Conservation (phyloP, 2,888 invertebrate genomes). For the Coelopa pilipes region DNA sequence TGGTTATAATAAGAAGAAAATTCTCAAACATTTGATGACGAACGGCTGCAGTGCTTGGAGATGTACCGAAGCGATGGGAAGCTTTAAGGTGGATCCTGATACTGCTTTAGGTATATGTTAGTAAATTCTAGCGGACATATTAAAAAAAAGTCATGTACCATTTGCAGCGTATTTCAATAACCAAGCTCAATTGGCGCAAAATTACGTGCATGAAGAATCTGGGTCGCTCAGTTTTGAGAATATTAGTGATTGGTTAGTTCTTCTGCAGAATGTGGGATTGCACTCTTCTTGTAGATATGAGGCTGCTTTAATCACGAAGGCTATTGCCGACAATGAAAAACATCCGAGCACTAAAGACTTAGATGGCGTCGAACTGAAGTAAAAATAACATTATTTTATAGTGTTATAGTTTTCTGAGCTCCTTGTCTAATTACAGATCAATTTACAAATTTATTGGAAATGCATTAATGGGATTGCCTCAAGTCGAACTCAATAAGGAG, state of each 20-base stretch:
- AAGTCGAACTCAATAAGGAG: constrained; percentile 49
- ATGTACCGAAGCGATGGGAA: constrained; percentile 9
- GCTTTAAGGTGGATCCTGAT: constrained; percentile 25
- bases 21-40: constrained; percentile 30
- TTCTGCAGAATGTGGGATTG: constrained; percentile 48
- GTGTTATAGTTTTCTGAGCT: not conserved
- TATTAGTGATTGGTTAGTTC: constrained; percentile 56
- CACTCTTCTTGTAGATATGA: constrained; percentile 53
- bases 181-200: constrained; percentile 47
- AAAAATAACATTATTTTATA: constrained; percentile 4
- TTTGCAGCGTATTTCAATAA: constrained; percentile 52
- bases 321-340: constrained; percentile 45
- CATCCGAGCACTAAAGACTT: constrained; percentile 37
- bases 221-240: constrained; percentile 54
- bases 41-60: constrained; percentile 33
- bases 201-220: constrained; percentile 53
- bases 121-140: not conserved
- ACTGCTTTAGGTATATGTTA: constrained; percentile 16
- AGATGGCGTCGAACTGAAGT: constrained; percentile 45
- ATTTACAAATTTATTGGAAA: constrained; percentile 59
- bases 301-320: constrained; percentile 53
- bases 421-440: constrained; percentile 48
- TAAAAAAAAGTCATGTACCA: not conserved
- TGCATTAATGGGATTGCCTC: constrained; percentile 59
- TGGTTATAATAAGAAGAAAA: constrained; percentile 35